Base-by-base conservation (phyloP, 1,140 invertebrate genomes). In the Kradibia gibbosae region DNA sequence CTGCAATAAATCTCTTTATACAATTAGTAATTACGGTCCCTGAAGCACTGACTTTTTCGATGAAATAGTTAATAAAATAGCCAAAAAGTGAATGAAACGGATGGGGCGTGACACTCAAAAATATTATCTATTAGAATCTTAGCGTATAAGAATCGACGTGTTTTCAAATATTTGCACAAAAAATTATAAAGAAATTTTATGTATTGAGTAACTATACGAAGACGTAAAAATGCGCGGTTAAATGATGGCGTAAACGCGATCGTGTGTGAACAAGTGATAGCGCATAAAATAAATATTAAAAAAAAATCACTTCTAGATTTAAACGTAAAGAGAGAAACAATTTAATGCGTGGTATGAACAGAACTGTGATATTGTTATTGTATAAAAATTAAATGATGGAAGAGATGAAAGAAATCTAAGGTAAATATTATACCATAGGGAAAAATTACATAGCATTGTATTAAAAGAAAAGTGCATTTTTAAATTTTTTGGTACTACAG, bases 311-410 rank as follows among this genome's bases (percentile, higher is more conserved):
- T 55, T 53, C 22, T 70, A 80, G 36, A 45, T 60, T 57, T 72
- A 80, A 78, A 55, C 70, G 65, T 89, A 84, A 88, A 76, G 74
- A 73, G 82, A 86, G 78, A 87, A 89, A 88, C 86, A 88, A 89
- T 89, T 89, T 88, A 88, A 88, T 87, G 90, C 89, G 90, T 88
- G 90, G 90, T 90, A 90, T 89, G 90, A 91, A 91, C 90, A 91
- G 88, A 91, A 91, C 90, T 91, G 90, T 91, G 90, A 91, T 91
- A 91, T 91, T 91, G 78, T 90, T 91, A 90, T 86, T 91, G 89
- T 91, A 90, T 90, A 91, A 90, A 88, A 87, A 86, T 88, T 85
- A 85, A 85, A 83, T 75, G 84, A 85, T 70, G 82, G 82, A 85
- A 85, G 83, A 87, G 83, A 86, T 82, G 83, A 85, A 85, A 86